These are phyloP conservation scores for Aurelia aurita DNA, from an alignment of 30 jellyfish, hydroid and myxozoan genomes.

Conservation along the genomic window DNA sequence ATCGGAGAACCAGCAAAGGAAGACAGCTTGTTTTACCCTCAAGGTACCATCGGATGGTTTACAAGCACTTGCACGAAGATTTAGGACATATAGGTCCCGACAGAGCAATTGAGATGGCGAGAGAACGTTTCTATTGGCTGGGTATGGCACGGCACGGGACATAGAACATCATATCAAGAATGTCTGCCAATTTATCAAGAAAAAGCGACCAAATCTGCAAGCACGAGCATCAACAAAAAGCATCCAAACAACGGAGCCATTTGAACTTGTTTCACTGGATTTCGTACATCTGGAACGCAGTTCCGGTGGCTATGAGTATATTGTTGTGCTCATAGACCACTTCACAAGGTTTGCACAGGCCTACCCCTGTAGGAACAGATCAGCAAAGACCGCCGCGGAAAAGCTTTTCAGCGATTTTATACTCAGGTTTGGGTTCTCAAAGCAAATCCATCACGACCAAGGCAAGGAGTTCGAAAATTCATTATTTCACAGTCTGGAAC, in stretches of 20 bases:
- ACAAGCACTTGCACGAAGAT: slow-evolving; percentile 25
- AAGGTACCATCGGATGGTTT: neutral
- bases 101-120: neutral
- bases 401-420: slow-evolving; percentile 36
- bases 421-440: slow-evolving; percentile 65
- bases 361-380: too few species aligned
- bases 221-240: slow-evolving; percentile 32
- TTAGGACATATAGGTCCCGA: slow-evolving; percentile 52
- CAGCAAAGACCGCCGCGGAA: slow-evolving; percentile 69
- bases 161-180: slow-evolving; percentile 17
- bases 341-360: slow-evolving; percentile 47
- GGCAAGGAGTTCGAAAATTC: slow-evolving; percentile 66
- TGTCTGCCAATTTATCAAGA: slow-evolving; percentile 26
- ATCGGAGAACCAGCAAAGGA: neutral
- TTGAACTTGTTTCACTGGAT: slow-evolving; percentile 34
- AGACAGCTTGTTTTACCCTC: neutral
- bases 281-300: slow-evolving; percentile 44
- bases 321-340: slow-evolving; percentile 23
- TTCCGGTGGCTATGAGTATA: slow-evolving; percentile 61
- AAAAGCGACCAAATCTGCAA: slow-evolving; percentile 15
- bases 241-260: slow-evolving; percentile 20
- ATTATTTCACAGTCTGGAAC: slow-evolving; percentile 35
- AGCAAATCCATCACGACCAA: slow-evolving; percentile 53
- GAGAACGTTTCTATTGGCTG: neutral
- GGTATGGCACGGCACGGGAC: slow-evolving; percentile 27